Conservation (phyloP, 2,888 invertebrate species). For the Synanthedon tipuliformis region DNA sequence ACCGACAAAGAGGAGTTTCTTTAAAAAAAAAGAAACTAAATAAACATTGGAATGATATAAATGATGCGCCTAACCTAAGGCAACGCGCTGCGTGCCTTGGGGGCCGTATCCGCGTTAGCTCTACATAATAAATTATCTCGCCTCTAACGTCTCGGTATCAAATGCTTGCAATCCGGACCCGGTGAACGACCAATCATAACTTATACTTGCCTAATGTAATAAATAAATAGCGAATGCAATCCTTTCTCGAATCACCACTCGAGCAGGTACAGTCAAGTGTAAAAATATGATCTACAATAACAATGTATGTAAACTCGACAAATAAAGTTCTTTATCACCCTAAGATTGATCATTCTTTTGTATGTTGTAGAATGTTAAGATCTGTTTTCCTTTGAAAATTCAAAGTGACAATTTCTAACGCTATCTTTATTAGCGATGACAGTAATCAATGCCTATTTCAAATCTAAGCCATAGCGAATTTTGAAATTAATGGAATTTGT, state of each 20-base stretch:
- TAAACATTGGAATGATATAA: constrained; percentile 66
- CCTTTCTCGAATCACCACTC: constrained; percentile 18
- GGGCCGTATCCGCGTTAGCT: constrained; percentile 36
- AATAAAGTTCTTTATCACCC: too few relatives aligned
- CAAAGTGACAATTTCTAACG: too few relatives aligned
- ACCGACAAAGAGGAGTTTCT: constrained; percentile 45
- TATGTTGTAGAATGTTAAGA: too few relatives aligned
- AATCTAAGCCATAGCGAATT: too few relatives aligned
- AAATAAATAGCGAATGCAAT: constrained; percentile 46
- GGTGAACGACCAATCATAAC: constrained; percentile 50
- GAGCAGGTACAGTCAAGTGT: too few relatives aligned
- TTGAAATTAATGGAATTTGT: too few relatives aligned
- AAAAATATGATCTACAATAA: too few relatives aligned
- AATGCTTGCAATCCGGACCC: constrained; percentile 44
- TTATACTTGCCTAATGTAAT: constrained; percentile 37
- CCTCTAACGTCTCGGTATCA: constrained; percentile 56
- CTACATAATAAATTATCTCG: constrained; percentile 57
- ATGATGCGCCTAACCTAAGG: constrained; percentile 62
- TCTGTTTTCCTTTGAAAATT: too few relatives aligned
- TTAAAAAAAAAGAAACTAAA: constrained; percentile 58
- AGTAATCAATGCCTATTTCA: too few relatives aligned
- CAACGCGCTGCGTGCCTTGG: constrained; percentile 44
- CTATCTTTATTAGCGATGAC: too few relatives aligned
- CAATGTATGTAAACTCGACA: too few relatives aligned
- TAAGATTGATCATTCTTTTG: too few relatives aligned